Conservation (phyloP, 2,113 vertebrate species). For the Candoia aspera region DNA sequence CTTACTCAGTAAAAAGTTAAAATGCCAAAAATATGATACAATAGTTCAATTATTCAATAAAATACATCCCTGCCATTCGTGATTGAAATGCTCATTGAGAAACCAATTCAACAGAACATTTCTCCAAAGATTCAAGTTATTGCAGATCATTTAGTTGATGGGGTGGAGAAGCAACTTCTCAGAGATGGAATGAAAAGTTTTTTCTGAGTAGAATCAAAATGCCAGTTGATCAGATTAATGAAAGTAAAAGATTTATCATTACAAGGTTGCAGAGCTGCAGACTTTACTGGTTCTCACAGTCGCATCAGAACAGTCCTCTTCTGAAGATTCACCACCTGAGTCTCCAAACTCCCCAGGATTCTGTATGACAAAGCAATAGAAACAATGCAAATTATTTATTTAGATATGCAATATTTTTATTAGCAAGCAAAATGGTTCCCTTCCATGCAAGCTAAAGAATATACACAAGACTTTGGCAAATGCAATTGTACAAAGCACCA, state of each 20-base stretch:
- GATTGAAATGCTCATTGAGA: conserved; percentile 84
- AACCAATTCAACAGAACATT: conserved; percentile 77
- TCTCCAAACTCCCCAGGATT: conserved; percentile 91
- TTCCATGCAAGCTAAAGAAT: not conserved
- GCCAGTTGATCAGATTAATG: conserved; percentile 57
- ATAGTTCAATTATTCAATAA: conserved; percentile 91
- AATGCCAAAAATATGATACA: conserved; percentile 91
- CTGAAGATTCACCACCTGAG: conserved; percentile 94
- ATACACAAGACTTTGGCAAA: not conserved
- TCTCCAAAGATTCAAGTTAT: conserved; percentile 80
- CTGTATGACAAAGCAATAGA: conserved; percentile 71
- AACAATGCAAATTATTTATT: not conserved
- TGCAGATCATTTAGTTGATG: conserved; percentile 79
- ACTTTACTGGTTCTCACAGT: conserved; percentile 94
- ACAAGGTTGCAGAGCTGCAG: conserved; percentile 92
- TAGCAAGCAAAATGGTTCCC: not conserved
- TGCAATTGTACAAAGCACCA: not conserved
- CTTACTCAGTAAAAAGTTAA: conserved; percentile 85
- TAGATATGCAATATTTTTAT: not conserved
- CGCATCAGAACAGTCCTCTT: conserved; percentile 94
- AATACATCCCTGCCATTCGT: conserved; percentile 96
- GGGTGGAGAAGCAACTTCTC: conserved; percentile 68
- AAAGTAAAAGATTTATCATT: conserved; percentile 63
- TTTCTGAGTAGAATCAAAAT: conserved; percentile 57
- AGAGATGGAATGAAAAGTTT: conserved; percentile 63